Base-by-base conservation (phyloP, 2,888 invertebrate genomes). In the Steinernema carpocapsae region DNA sequence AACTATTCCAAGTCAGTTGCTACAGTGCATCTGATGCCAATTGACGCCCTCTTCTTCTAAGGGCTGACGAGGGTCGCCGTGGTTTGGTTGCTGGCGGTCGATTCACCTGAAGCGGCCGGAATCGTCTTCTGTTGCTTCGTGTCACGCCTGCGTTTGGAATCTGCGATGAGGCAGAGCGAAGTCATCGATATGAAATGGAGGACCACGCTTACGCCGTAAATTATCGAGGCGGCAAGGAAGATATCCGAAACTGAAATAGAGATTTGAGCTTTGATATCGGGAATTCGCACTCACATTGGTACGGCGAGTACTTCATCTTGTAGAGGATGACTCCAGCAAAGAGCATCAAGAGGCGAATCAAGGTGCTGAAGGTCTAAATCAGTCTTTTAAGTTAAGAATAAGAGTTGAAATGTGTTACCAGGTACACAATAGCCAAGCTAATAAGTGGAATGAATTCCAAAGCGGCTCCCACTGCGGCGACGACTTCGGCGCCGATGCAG, bases 101-200 rank as follows among this genome's bases (percentile, higher is more conserved):
- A 64, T 1, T 32, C 32, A 6, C 26, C 64, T 29, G 64, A 32
- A 3, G 37, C 10, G 4, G 4, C 37, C 1, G 64, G 32, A 17
- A 7, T 64, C 1, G 64, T 12, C n/a, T 64, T 64, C 17, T 7
- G 7, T 12, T 17, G 26, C 19, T 64, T 64, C 17, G 32, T 26
- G 12, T 29, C 64, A 17, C 29, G 24, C 32, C 32, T 26, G 6
- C 64, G 64, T 29, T 64, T 64, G 64, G 19, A 64, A 29, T 64
- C 64, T 2, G 29, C 64, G 14, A 64, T 64, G 32, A 64, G 64
- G 32, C 64, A 64, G 1, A 64, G 32, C 17, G 64, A 64, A 7
- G 64, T 64, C 64, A 64, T 64, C 64, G 64, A 26, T 32, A 32
- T 64, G 64, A 64, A 64, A 32, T 64, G 64, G 1, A 64, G 64